Base-by-base conservation (phyloP, 1,140 invertebrate genomes). In the Microplitis mediator region DNA sequence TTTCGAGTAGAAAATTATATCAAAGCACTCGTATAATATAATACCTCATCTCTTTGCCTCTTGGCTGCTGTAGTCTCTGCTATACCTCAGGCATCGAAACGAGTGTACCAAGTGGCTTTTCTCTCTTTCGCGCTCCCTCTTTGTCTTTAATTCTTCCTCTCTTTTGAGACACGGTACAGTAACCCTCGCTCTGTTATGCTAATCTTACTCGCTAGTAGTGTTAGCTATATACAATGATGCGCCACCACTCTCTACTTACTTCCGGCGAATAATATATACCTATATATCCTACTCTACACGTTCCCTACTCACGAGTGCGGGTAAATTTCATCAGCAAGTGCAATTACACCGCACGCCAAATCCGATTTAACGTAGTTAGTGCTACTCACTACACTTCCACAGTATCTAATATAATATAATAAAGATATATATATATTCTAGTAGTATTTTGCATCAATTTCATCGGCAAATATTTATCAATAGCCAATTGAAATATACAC, bases 121-220 rank as follows among this genome's bases (percentile, higher is more conserved):
- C 23, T 23, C 23, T 23, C 23, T 23, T 23, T 23, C 2, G 23
- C 23, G 23, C 23, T 23, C 23, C 23, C 23, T 23, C 23, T 23
- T 23, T 23, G 1, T 23, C 23, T 23, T 23, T 23, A 23, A 23
- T 23, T 23, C 23, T 23, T 23, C 23, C 23, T 23, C 60, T 62
- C 32, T 31, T 36, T 35, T 35, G 34, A 62, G 60, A 62, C 60
- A 62, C 60, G 60, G 60, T 62, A 62, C 60, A 62, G 35, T 62
- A 62, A 62, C 60, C 56, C 60, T 62, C 31, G 35, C 13, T 62
- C 60, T 62, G 60, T 62, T 62, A 62, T 62, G 60, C 60, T 62
- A 62, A 62, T 62, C 60, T 35, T 36, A 31, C 16, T 1, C 56
- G 56, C 51, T 60, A 23, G 23, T 60, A 23, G 23, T 23, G 23